Evolutionary conservation across 1,140 invertebrate species (phyloP).

Genomic region (Drosophila chauvacae): DNA sequence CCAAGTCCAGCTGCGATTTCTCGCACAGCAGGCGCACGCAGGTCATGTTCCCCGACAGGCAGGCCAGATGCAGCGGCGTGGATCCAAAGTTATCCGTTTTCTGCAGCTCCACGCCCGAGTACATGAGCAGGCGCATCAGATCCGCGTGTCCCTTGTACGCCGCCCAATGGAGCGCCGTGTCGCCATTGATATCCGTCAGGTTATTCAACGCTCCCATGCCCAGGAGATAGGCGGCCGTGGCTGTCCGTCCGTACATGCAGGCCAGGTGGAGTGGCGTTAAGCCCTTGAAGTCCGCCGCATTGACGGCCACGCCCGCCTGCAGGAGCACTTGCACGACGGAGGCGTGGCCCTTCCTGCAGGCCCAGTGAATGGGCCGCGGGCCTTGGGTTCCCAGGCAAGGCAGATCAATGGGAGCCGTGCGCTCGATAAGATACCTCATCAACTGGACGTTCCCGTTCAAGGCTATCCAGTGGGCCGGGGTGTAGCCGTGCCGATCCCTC

Average conservation of each 20-base stretch:
- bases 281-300: constrained; percentile 95
- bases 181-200: constrained; percentile 95
- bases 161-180: constrained; percentile 96
- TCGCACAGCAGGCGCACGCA: constrained; percentile 93
- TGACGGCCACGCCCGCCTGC: constrained; percentile 94
- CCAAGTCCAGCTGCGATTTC: constrained; percentile 91
- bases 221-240: constrained; percentile 94
- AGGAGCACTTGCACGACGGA: constrained; percentile 91
- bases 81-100: constrained; percentile 97
- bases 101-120: constrained; percentile 88
- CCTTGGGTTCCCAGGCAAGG: constrained; percentile 94
- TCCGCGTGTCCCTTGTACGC: constrained; percentile 95
- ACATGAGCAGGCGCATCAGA: constrained; percentile 94
- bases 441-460: constrained; percentile 93
- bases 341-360: constrained; percentile 93
- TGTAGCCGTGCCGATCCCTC: constrained; percentile 95
- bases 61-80: constrained; percentile 96
- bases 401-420: constrained; percentile 92
- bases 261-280: constrained; percentile 95
- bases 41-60: constrained; percentile 93
- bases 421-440: constrained; percentile 93
- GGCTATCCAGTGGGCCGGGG: constrained; percentile 95
- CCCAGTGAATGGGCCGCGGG: constrained; percentile 96
- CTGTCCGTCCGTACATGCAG: constrained; percentile 96
- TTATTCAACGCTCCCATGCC: constrained; percentile 94